Evolutionary conservation across 2,113 vertebrate genomes (phyloP), one percentile per base, ranked within the genome.

Genomic region (Burhinus oedicnemus): DNA sequence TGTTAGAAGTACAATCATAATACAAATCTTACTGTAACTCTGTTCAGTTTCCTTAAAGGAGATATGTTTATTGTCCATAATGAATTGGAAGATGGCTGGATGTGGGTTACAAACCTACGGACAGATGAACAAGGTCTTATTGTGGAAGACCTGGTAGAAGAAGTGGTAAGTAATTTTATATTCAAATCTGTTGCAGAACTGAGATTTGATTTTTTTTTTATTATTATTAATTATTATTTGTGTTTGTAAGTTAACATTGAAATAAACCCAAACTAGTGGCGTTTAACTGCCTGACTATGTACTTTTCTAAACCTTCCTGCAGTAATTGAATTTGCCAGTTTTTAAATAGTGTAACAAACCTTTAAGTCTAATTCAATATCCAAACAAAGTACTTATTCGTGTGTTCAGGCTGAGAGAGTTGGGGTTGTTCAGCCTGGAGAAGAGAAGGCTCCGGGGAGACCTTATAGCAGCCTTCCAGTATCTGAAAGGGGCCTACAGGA

Each of bases 31-130:
- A 79, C 34, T 96, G 92, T 94, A 97, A 62, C 34, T 93, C 12
- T 97, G 82, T 96, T 51, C 97, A 99, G 99, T 98, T 99, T 99
- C 97, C 98, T 99, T 96, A 99, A 99, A 98, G 99, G 99, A 97
- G 99, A 99, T 97, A 99, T 99, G 99, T 99, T 99, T 98, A 99
- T 99, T 97, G 99, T 99, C 97, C 99, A 99, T 97, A 99, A 99
- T 98, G 99, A 99, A 98, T 98, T 99, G 97, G 99, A 99, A 87
- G 99, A 99, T 97, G 99, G 99, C 88, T 99, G 99, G 99, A 99
- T 99, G 99, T 99, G 99, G 99, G 99, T 99, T 90, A 99, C 99
- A 96, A 99, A 99, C 68, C 98, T 99, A 80, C 98, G 99, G 87
- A 99, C 99, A 74, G 99, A 99, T 97, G 99, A 99, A 96, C 99